A percentile compares a stretch with the other conserved stretches of the same genome.
Conservation (phyloP, 2,113 vertebrate species). For the Excalfactoria chinensis region DNA sequence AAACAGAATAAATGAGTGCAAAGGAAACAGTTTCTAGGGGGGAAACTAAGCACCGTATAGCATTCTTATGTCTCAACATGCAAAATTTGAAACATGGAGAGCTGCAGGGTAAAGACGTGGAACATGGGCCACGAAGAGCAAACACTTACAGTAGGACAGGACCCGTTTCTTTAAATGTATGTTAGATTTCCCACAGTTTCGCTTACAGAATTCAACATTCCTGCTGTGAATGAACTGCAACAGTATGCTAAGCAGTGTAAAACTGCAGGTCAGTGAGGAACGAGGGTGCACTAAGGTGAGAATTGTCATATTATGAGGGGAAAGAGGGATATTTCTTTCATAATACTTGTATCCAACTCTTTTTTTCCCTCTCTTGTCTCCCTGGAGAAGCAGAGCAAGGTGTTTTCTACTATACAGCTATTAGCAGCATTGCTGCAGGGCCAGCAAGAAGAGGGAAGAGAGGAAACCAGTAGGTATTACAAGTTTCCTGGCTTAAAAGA, state of each 20-base stretch:
- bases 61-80: neutral
- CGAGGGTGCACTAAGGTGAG: neutral
- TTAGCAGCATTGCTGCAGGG: neutral
- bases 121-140: neutral
- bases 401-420: neutral
- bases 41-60: neutral
- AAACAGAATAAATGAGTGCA: neutral
- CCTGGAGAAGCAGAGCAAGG: neutral
- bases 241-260: slow-evolving; percentile 37
- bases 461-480: neutral
- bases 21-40: neutral
- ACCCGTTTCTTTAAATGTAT: neutral
- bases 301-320: neutral
- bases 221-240: neutral
- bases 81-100: neutral
- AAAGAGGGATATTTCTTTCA: neutral
- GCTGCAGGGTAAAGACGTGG: neutral
- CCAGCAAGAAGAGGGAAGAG: neutral
- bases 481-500: neutral
- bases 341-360: neutral
- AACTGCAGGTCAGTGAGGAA: slow-evolving; percentile 25
- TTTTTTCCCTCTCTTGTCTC: neutral
- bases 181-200: slow-evolving; percentile 19
- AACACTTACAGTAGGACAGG: neutral
- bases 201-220: slow-evolving; percentile 22